phyloP scores from a whole-genome alignment of 2,113 vertebrate genomes.

The Cardinalis cardinalis region DNA sequence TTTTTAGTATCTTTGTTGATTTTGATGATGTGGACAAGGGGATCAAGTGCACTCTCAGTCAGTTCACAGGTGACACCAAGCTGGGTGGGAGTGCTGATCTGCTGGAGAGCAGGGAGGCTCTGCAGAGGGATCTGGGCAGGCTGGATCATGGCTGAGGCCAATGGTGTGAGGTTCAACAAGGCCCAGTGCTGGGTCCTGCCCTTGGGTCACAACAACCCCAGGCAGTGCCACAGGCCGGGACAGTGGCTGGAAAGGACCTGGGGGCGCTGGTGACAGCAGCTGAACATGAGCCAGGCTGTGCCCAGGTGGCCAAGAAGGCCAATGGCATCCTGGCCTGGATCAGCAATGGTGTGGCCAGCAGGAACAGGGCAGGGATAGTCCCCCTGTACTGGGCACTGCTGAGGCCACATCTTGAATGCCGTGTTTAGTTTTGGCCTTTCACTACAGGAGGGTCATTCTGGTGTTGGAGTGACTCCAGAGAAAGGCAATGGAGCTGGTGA shows the following conservation, averaged over 20 bases:
- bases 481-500: neutral
- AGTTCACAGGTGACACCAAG: neutral
- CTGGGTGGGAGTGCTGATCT: neutral
- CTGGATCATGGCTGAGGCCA: neutral
- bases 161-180: neutral
- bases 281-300: neutral
- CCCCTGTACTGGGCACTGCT: neutral
- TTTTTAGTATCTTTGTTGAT: neutral
- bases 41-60: accelerated
- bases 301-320: neutral
- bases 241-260: neutral
- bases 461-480: neutral
- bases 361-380: neutral
- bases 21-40: neutral
- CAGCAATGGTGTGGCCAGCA: neutral
- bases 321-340: neutral
- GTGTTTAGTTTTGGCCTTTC: neutral
- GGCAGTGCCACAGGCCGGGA: neutral
- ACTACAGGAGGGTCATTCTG: neutral
- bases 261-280: neutral
- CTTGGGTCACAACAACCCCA: neutral
- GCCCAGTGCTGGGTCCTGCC: neutral
- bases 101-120: neutral
- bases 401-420: accelerated
- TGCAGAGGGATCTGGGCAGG: neutral